Evolutionary conservation across 2,113 vertebrate genomes (phyloP).

Genomic region (Apteryx mantelli): DNA sequence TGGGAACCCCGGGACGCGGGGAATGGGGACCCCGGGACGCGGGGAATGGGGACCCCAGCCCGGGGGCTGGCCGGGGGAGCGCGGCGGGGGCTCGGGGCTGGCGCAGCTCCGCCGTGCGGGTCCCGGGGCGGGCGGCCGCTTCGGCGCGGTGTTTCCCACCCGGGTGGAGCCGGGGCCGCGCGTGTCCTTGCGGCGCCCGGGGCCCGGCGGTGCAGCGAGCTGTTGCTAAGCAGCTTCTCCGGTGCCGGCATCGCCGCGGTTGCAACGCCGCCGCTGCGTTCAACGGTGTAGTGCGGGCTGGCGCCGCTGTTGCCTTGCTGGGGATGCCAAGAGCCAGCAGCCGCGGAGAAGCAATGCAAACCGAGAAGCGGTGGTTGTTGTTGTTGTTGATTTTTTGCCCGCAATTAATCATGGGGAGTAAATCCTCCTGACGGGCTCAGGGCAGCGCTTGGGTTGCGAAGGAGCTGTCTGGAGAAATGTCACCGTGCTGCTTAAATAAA

Average conservation of each 20-base stretch:
- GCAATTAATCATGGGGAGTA: background rate
- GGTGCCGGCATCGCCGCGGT: background rate
- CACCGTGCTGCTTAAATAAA: background rate
- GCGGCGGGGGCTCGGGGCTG: too few species aligned
- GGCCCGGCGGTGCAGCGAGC: background rate
- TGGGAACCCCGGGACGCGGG: too few species aligned
- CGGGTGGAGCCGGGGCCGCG: too few species aligned
- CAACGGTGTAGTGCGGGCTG: too few species aligned
- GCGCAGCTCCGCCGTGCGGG: too few species aligned
- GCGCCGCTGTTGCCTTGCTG: background rate
- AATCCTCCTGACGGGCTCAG: background rate
- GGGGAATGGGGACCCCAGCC: background rate
- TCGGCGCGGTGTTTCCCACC: too few species aligned
- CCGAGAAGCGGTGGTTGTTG: background rate
- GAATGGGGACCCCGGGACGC: background rate
- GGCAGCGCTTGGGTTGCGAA: background rate
- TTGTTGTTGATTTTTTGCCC: background rate
- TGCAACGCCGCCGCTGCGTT: background rate
- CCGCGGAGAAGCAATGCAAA: background rate
- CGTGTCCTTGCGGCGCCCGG: too few species aligned
- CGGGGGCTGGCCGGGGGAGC: too few species aligned
- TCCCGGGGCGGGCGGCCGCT: too few species aligned
- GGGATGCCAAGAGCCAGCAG: background rate
- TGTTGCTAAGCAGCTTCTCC: constrained; percentile 27
- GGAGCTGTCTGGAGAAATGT: constrained; percentile 50